Conservation (phyloP, 2,113 vertebrate genomes). For the Marcusenius ussheri region DNA sequence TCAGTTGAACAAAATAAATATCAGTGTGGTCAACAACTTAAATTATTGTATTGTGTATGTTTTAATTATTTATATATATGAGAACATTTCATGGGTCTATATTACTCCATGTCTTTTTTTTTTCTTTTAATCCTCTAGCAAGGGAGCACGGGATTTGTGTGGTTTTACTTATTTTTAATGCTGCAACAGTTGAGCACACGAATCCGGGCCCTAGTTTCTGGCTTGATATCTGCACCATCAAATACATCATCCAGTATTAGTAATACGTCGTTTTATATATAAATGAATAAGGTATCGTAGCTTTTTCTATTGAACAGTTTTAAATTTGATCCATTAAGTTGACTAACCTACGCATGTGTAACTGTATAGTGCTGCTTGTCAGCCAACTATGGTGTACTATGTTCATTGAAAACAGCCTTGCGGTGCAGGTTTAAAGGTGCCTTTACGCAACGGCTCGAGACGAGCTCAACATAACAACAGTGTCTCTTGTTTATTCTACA, state of each 20-base stretch:
- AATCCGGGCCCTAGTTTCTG: constrained; percentile 55
- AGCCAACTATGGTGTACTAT: not conserved
- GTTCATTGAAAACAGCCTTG: not conserved
- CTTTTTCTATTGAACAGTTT: not conserved
- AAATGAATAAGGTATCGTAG: not conserved
- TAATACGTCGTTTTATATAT: not conserved
- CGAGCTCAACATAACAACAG: not conserved
- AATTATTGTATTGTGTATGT: not conserved
- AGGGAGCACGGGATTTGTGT: constrained; percentile 51
- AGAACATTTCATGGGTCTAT: not conserved
- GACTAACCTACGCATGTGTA: not conserved
- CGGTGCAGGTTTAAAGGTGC: not conserved
- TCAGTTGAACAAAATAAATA: not conserved
- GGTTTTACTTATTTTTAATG: constrained; percentile 65
- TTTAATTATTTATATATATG: not conserved
- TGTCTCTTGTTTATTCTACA: not conserved
- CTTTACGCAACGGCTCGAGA: not conserved
- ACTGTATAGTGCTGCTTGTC: not conserved
- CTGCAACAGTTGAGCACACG: constrained; percentile 60
- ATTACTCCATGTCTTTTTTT: not conserved
- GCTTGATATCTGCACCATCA: constrained; percentile 47
- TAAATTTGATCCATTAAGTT: not conserved
- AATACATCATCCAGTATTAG: constrained; percentile 33
- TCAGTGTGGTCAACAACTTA: not conserved
- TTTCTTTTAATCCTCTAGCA: constrained; percentile 51